Conservation (phyloP, 2,888 invertebrate species). For the Leptinotarsa tumamoca region DNA sequence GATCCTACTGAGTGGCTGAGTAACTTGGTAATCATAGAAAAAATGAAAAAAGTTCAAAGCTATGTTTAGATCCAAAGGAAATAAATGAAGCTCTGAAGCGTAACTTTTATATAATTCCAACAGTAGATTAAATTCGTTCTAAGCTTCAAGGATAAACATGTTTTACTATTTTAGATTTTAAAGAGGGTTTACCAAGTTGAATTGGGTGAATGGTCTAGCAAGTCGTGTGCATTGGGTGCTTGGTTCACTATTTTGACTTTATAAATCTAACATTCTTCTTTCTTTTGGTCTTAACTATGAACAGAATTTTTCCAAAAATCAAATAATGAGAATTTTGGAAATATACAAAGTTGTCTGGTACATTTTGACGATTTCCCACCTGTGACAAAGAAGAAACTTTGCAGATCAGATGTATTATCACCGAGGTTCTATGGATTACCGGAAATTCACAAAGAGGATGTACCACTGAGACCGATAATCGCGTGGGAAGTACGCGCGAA, state of each 20-base stretch:
- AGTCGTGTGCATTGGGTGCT: slow-evolving; percentile 35
- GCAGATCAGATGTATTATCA: slow-evolving; percentile 27
- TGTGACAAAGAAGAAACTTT: slow-evolving; percentile 26
- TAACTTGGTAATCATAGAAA: slow-evolving; percentile 7
- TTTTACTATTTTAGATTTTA: slow-evolving; percentile 39
- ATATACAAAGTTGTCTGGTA: slow-evolving; percentile 8
- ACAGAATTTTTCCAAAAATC: slow-evolving; percentile 29
- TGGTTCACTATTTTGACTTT: slow-evolving; percentile 35
- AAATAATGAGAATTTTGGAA: slow-evolving; percentile 26
- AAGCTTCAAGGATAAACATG: slow-evolving; percentile 5
- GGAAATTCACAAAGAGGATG: too few species aligned
- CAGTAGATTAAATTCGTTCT: slow-evolving; percentile 23
- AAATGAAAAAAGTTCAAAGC: neutral
- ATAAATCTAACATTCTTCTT: slow-evolving; percentile 36
- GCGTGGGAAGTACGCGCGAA: too few species aligned
- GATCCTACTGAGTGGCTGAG: slow-evolving; percentile 7
- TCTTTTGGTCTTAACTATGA: slow-evolving; percentile 37
- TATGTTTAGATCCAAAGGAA: slow-evolving; percentile 7
- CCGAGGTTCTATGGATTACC: too few species aligned
- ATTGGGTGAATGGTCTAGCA: slow-evolving; percentile 31
- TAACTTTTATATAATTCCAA: slow-evolving; percentile 27
- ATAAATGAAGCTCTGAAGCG: neutral
- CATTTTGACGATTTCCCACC: neutral
- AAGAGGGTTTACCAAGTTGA: slow-evolving; percentile 40
- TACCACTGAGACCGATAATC: too few species aligned